Evolutionary conservation across 2,113 vertebrate species (phyloP).

Genomic region (Seriola dumerili): DNA sequence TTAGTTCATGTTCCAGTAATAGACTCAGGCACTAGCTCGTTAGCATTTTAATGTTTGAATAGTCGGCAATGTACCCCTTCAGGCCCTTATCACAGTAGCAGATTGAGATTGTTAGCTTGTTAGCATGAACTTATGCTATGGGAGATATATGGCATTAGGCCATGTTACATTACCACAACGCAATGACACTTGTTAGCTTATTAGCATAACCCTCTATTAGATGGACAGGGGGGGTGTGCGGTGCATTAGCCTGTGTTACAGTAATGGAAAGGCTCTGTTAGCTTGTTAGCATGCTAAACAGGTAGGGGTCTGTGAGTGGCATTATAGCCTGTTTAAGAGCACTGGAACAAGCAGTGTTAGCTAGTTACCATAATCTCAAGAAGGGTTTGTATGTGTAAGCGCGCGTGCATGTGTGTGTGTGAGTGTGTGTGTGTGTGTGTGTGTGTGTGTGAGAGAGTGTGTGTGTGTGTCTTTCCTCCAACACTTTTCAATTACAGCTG

Average conservation of each 20-base stretch:
- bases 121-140: conserved; percentile 73
- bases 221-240: conserved; percentile 44
- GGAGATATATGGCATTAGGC: conserved; percentile 73
- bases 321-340: conserved; percentile 66
- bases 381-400: conserved; percentile 8
- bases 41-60: conserved; percentile 72
- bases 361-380: conserved; percentile 66
- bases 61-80: conserved; percentile 47
- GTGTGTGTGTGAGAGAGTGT: background rate
- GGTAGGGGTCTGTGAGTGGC: conserved; percentile 59
- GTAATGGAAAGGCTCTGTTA: conserved; percentile 69
- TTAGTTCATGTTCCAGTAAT: conserved; percentile 55
- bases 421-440: conserved; percentile 16
- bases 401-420: conserved; percentile 10
- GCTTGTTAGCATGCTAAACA: conserved; percentile 78
- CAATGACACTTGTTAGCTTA: conserved; percentile 76
- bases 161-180: conserved; percentile 65
- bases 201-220: conserved; percentile 76
- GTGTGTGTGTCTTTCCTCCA: conserved; percentile 34
- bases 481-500: conserved; percentile 83
- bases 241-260: conserved; percentile 64
- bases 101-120: conserved; percentile 74
- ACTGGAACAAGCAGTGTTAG: conserved; percentile 54
- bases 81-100: conserved; percentile 62
- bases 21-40: conserved; percentile 43